phyloP scores from a whole-genome alignment of 2,113 vertebrate species.

The Saiga tatarica region DNA sequence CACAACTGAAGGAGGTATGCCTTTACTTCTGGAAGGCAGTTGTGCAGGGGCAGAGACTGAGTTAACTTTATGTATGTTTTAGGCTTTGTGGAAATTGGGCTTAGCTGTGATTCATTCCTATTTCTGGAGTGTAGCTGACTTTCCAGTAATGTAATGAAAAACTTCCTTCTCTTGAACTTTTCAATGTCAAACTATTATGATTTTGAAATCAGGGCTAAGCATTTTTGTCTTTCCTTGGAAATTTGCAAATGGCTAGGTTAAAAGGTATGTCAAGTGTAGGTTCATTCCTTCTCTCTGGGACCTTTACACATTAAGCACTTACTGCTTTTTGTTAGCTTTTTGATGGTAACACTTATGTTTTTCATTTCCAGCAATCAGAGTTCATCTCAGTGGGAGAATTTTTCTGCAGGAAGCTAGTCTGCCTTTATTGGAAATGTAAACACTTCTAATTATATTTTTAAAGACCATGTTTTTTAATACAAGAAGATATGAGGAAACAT shows the following conservation, averaged over 20 bases:
- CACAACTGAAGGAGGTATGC: background rate
- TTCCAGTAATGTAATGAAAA: background rate
- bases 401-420: background rate
- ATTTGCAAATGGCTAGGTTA: background rate
- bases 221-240: background rate
- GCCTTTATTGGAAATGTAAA: conserved; percentile 20
- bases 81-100: background rate
- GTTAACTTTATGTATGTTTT: background rate
- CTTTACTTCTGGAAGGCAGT: background rate
- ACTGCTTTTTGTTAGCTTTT: background rate
- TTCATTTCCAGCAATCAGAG: background rate
- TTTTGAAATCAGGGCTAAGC: background rate
- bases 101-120: background rate
- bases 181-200: background rate
- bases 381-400: background rate
- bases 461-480: conserved; percentile 20
- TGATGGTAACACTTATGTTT: background rate
- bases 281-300: background rate
- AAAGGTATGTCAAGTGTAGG: background rate
- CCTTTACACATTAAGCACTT: background rate
- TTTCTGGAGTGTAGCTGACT: background rate
- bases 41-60: background rate
- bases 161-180: background rate
- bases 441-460: conserved; percentile 39
- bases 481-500: background rate